Conservation (phyloP, 2,888 invertebrate species). For the Omphaloscelis lunosa region DNA sequence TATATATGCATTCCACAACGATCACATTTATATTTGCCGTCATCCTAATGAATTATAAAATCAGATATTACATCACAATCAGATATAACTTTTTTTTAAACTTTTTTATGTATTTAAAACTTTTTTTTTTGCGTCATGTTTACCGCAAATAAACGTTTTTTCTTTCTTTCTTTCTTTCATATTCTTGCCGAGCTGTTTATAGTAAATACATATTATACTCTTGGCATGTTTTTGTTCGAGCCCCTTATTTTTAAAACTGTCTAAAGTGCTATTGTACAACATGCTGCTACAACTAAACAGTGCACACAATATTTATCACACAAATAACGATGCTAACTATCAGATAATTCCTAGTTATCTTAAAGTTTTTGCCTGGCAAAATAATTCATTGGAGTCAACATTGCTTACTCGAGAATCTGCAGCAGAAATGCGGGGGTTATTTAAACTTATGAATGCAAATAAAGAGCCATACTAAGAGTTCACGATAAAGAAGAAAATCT, state of each 20-base stretch:
- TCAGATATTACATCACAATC: too few species aligned
- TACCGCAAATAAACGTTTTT: too few species aligned
- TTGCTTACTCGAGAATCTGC: conserved; percentile 27
- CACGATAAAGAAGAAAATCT: not conserved
- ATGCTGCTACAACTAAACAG: not conserved
- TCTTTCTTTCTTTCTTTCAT: too few species aligned
- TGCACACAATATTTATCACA: not conserved
- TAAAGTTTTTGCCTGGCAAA: conserved; percentile 39
- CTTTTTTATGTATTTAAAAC: too few species aligned
- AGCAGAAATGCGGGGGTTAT: conserved; percentile 14
- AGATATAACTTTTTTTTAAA: too few species aligned
- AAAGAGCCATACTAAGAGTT: conserved; percentile 8
- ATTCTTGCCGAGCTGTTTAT: too few species aligned
- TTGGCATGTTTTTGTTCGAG: not conserved
- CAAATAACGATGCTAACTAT: conserved; percentile 23
- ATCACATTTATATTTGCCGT: too few species aligned
- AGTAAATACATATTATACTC: not conserved
- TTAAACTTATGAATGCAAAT: conserved; percentile 57
- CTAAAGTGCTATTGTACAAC: not conserved
- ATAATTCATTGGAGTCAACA: conserved; percentile 44
- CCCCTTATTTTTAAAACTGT: not conserved
- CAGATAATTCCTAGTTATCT: conserved; percentile 26
- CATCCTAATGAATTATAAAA: too few species aligned
- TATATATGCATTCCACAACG: too few species aligned
- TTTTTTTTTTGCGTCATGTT: too few species aligned